phyloP scores from a whole-genome alignment of 2,113 vertebrate genomes.

The Xiphias gladius region DNA sequence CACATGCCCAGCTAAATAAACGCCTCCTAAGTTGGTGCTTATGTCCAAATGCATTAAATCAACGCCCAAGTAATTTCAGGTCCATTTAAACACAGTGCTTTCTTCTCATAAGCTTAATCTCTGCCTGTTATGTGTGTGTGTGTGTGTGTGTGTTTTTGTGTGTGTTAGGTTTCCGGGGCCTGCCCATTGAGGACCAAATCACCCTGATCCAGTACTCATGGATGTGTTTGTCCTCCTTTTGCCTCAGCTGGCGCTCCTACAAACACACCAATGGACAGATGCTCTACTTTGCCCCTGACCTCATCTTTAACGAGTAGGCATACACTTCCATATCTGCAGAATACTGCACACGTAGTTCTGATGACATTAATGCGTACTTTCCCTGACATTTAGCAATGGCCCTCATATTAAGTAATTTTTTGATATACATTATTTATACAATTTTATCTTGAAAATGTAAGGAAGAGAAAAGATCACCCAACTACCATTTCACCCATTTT shows the following conservation, averaged over 20 bases:
- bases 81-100: not conserved
- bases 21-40: not conserved
- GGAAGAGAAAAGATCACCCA: not conserved
- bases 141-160: conserved; percentile 47
- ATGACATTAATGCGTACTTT: not conserved
- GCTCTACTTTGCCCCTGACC: conserved; percentile 99
- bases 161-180: conserved; percentile 93
- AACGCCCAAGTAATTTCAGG: not conserved
- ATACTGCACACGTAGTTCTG: not conserved
- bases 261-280: conserved; percentile 99
- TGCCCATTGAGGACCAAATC: conserved; percentile 99
- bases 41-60: conserved; percentile 8
- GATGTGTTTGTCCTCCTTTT: conserved; percentile 99
- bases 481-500: not conserved
- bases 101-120: not conserved
- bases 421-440: not conserved
- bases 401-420: conserved; percentile 1
- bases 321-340: conserved; percentile 47
- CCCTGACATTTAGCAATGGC: not conserved
- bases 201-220: conserved; percentile 99
- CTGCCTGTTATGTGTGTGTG: conserved; percentile 15
- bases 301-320: conserved; percentile 99
- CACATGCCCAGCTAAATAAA: not conserved
- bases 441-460: conserved; percentile 14
- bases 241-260: conserved; percentile 99